Base-by-base conservation (phyloP, 1,140 invertebrate species). In the Frieseomelitta varia region DNA sequence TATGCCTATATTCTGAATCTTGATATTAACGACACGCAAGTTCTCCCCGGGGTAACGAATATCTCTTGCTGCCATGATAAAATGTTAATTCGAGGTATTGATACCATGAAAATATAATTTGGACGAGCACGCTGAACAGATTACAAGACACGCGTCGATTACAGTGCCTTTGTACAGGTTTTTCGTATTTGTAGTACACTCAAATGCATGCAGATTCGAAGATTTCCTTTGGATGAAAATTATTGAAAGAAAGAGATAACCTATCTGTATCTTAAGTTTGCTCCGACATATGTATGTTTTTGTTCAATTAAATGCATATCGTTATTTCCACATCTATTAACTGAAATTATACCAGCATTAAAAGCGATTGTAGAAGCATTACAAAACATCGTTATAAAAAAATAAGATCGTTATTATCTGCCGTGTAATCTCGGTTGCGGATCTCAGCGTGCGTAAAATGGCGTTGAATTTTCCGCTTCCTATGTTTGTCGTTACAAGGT, bases 121-220 rank as follows among this genome's bases (percentile, higher is more conserved):
- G 72, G 47, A 24, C 67, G 71, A n/a, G 80, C 74, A 75, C 74
- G 82, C 86, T 90, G 85, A 91, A 89, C 86, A 86, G 87, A 90
- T 90, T 88, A 90, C 76, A 74, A 55, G 72, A 77, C 65, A 86
- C 77, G 68, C 69, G 53, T 65, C 79, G 78, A 72, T 78, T 55
- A 34, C 55, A 39, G 75, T 15, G 39, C 53, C 79, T 85, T 88
- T 87, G 79, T 61, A 19, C 71, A 47, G 68, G 55, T 55, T 86
- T 71, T 53, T 51, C 76, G 55, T 53, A 65, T 55, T 83, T 58
- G 79, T 58, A 21, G 47, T 67, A 47, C 74, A 58, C 78, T 65
- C 27, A 63, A 82, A 67, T 72, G 51, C 24, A n/a, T 55, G 27
- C 27, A 19, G n/a, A 34, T 17, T 61, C 1, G 0, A 55, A 17